These are phyloP conservation scores for Aselliscus stoliczkanus DNA, from an alignment of 2,797 vertebrate species.

Conservation along the genomic window DNA sequence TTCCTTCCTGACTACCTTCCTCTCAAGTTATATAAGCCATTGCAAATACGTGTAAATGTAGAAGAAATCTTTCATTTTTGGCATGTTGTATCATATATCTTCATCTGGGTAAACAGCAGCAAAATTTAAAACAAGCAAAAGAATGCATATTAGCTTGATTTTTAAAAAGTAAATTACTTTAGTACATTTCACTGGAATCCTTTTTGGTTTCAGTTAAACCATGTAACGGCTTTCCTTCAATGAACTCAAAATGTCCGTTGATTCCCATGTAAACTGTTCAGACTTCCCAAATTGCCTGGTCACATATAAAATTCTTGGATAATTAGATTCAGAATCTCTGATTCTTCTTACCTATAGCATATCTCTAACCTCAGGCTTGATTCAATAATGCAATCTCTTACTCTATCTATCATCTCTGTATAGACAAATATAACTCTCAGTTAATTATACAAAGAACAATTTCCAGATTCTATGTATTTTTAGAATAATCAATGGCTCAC, in stretches of 20 bases:
- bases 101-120: not conserved
- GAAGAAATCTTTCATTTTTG: not conserved
- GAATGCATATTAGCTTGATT: not conserved
- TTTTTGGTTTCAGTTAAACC: not conserved
- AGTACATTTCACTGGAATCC: not conserved
- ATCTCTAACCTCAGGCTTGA: constrained; percentile 57
- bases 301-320: not conserved
- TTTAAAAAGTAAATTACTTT: constrained; percentile 28
- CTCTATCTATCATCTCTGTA: constrained; percentile 56
- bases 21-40: not conserved
- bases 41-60: not conserved
- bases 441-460: constrained; percentile 25
- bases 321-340: not conserved
- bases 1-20: not conserved
- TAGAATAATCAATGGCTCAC: not conserved
- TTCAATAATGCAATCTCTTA: constrained; percentile 56
- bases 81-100: not conserved
- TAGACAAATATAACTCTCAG: constrained; percentile 13
- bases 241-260: not conserved
- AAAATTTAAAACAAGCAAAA: constrained; percentile 22
- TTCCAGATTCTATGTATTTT: constrained; percentile 27
- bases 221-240: not conserved
- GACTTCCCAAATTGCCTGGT: not conserved
- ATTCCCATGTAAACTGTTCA: not conserved
- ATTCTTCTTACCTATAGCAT: constrained; percentile 61